Evolutionary conservation across 2,797 vertebrate genomes (phyloP).

Genomic region (Hirundo rustica): DNA sequence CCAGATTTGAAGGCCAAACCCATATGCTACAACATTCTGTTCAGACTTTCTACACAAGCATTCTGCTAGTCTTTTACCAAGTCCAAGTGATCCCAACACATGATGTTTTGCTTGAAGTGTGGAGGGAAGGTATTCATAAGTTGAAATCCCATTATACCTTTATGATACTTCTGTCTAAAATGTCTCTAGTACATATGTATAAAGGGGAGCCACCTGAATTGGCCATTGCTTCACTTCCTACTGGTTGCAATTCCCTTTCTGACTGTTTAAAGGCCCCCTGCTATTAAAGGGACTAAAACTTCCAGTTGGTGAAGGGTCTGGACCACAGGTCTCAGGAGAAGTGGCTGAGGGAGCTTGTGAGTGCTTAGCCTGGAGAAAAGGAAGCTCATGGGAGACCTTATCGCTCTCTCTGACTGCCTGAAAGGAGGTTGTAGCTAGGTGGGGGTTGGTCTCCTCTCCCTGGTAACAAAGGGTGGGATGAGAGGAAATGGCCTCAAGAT

Average conservation of each 20-base stretch:
- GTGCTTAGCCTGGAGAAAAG: neutral
- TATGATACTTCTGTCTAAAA: neutral
- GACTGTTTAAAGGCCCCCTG: neutral
- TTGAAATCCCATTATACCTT: neutral
- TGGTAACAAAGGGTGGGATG: neutral
- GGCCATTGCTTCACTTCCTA: neutral
- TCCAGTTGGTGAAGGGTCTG: neutral
- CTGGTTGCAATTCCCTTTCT: neutral
- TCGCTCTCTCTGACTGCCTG: accelerated
- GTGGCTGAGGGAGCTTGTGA: neutral
- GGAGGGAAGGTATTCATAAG: accelerated
- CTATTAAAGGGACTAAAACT: neutral
- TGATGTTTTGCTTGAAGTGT: neutral
- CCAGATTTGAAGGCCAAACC: neutral
- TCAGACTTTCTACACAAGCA: neutral
- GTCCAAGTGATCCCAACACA: neutral
- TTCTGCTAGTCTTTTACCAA: neutral
- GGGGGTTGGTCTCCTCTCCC: neutral
- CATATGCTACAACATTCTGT: neutral
- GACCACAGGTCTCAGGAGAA: neutral
- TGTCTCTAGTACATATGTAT: neutral
- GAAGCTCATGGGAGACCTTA: neutral
- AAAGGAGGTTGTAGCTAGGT: neutral
- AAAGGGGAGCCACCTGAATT: neutral
- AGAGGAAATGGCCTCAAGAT: neutral